phyloP scores from a whole-genome alignment of 2,113 vertebrate species.

The Ameiurus melas region DNA sequence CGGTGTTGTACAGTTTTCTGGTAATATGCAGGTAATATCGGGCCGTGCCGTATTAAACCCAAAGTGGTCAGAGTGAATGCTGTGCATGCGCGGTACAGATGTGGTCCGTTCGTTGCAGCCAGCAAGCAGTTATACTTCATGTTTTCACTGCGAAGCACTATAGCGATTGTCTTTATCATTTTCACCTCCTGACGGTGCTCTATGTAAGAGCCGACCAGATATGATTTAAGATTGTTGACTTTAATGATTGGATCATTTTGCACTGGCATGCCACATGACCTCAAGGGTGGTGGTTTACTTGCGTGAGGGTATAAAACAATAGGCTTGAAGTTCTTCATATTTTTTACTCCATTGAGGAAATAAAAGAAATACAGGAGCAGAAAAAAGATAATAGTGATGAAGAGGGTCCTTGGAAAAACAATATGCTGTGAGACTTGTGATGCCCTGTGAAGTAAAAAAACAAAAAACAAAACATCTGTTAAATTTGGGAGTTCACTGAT shows the following conservation, averaged over 20 bases:
- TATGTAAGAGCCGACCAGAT: conserved; percentile 37
- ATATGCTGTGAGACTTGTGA: neutral
- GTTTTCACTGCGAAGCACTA: conserved; percentile 39
- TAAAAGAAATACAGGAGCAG: neutral
- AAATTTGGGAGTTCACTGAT: neutral
- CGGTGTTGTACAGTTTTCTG: neutral
- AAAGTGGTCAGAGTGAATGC: conserved; percentile 67
- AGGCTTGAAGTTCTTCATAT: neutral
- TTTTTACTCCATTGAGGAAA: neutral
- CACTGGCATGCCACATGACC: neutral
- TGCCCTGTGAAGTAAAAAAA: neutral
- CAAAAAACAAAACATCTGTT: neutral
- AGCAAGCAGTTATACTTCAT: conserved; percentile 46
- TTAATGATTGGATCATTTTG: conserved; percentile 2
- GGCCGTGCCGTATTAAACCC: conserved; percentile 61
- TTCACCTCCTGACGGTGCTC: neutral
- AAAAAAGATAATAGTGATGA: neutral
- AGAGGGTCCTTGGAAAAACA: neutral
- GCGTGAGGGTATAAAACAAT: neutral
- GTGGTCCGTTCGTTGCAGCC: conserved; percentile 28
- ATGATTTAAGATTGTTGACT: conserved; percentile 7
- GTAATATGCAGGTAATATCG: conserved; percentile 52
- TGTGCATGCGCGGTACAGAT: neutral
- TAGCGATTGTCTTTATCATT: conserved; percentile 47
- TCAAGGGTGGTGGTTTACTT: neutral